A percentile compares a stretch with the other conserved stretches of the same genome.
phyloP scores from a whole-genome alignment of 2,888 invertebrate species.

The Ormyrus nitidulus region DNA sequence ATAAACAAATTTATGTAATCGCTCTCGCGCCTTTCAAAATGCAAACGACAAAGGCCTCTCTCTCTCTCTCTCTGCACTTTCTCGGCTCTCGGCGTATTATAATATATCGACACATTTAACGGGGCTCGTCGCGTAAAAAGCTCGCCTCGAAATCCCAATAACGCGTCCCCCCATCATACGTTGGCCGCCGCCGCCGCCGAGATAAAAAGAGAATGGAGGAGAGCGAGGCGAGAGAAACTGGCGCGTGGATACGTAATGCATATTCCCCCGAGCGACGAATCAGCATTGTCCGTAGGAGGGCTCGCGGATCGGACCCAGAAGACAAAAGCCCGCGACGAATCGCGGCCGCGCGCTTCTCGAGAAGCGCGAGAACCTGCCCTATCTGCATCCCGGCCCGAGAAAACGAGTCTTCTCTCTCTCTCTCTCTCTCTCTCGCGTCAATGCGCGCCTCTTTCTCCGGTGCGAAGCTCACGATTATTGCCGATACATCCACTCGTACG shows the following conservation, averaged over 20 bases:
- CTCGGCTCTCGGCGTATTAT: no score
- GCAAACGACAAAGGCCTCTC: no score
- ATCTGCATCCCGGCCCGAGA: constrained; percentile 70
- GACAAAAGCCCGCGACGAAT: constrained; percentile 73
- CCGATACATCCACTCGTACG: constrained; percentile 71
- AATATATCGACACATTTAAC: constrained; percentile 46
- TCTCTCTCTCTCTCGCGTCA: constrained; percentile 53
- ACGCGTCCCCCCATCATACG: background rate
- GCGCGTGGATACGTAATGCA: constrained; percentile 62
- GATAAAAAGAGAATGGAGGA: constrained; percentile 45
- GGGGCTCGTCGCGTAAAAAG: constrained; percentile 33
- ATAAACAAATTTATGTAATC: no score
- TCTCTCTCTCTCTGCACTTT: no score
- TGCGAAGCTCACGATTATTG: constrained; percentile 55
- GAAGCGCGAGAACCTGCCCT: constrained; percentile 71
- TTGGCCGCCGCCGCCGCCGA: background rate
- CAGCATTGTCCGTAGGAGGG: constrained; percentile 67
- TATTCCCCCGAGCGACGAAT: constrained; percentile 65
- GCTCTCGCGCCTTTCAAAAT: no score
- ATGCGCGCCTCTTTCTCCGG: no score
- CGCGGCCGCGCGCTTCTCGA: constrained; percentile 62
- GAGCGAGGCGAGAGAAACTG: constrained; percentile 61
- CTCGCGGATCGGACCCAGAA: constrained; percentile 66
- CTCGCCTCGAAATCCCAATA: constrained; percentile 36
- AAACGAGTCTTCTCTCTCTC: constrained; percentile 49